These are phyloP conservation scores for Ailuropoda melanoleuca DNA, from an alignment of 2,113 vertebrate species.

Conservation along the genomic window DNA sequence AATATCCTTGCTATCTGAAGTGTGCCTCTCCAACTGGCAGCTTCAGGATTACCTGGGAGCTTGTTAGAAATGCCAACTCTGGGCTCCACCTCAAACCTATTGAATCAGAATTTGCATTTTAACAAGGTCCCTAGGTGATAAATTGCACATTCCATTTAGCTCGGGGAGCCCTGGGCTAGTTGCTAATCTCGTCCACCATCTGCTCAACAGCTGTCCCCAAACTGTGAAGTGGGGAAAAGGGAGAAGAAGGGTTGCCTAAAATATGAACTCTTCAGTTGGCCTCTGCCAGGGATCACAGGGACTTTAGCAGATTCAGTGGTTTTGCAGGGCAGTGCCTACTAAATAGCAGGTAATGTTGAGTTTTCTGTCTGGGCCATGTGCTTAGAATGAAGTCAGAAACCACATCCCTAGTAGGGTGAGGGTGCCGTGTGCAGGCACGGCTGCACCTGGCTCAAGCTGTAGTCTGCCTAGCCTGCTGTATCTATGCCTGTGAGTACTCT, in stretches of 20 bases:
- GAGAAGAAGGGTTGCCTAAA: background rate
- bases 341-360: background rate
- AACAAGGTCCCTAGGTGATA: background rate
- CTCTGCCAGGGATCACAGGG: background rate
- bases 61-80: constrained; percentile 8
- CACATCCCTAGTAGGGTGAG: background rate
- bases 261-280: constrained; percentile 16
- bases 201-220: background rate
- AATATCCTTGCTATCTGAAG: constrained; percentile 5
- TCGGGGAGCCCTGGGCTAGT: background rate
- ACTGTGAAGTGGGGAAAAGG: background rate
- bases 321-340: background rate
- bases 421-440: background rate
- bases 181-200: background rate
- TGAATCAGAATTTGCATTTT: constrained; percentile 17
- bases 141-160: background rate
- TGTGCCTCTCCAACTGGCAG: background rate
- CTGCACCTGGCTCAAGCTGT: background rate
- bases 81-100: background rate
- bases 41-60: background rate
- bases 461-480: background rate
- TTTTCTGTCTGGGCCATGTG: background rate
- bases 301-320: background rate
- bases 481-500: background rate
- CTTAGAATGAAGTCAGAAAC: constrained; percentile 14